Percentiles rank a stretch among this genome's conserved stretches.
Conservation (phyloP, 1,140 invertebrate species). For the Dysdera silvatica region DNA sequence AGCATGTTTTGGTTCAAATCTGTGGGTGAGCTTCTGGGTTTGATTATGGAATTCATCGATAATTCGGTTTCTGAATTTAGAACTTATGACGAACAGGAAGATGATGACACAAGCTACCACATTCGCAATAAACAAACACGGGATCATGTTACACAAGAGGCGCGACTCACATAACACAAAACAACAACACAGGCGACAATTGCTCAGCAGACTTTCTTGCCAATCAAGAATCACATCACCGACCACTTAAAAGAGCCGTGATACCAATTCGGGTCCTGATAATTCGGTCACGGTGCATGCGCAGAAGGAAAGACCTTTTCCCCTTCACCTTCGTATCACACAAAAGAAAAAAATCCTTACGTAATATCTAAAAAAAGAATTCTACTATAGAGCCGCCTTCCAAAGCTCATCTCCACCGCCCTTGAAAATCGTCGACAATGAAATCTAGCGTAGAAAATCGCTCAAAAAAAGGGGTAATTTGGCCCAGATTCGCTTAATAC, state of each 20-base stretch:
- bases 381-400: too few relatives aligned
- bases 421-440: too few relatives aligned
- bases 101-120: conserved; percentile 18
- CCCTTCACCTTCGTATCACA: conserved; percentile 20
- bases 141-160: conserved; percentile 23
- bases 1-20: background rate
- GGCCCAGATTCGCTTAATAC: too few relatives aligned
- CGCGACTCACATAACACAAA: conserved; percentile 15
- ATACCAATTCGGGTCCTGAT: conserved; percentile 14
- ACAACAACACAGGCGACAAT: background rate
- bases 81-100: conserved; percentile 20
- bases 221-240: conserved; percentile 19
- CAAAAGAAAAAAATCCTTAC: too few relatives aligned
- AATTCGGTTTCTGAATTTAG: conserved; percentile 18
- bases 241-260: conserved; percentile 13
- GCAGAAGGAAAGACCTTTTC: conserved; percentile 22
- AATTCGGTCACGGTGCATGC: conserved; percentile 26
- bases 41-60: conserved; percentile 12
- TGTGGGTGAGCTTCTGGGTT: background rate
- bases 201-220: too few relatives aligned
- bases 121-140: conserved; percentile 15
- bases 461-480: too few relatives aligned
- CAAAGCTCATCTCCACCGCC: too few relatives aligned
- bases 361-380: too few relatives aligned
- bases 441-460: too few relatives aligned